phyloP scores from a whole-genome alignment of 2,113 vertebrate species.

The Anas platyrhynchos region DNA sequence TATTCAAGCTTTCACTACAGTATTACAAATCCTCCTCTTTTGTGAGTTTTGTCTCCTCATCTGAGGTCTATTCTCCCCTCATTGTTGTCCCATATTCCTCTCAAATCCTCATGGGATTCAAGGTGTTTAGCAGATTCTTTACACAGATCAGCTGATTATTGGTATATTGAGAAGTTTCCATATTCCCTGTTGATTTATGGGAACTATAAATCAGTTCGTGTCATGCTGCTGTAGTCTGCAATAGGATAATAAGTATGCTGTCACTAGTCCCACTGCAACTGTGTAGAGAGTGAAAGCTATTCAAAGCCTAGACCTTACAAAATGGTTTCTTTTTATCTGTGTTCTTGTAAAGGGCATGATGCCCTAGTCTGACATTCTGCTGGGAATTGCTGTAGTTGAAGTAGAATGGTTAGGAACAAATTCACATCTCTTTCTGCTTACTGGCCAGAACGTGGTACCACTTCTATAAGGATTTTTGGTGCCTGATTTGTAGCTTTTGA shows the following conservation, averaged over 20 bases:
- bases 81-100: neutral
- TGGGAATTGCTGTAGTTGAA: neutral
- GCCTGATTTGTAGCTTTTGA: neutral
- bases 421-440: neutral
- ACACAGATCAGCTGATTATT: neutral
- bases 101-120: neutral
- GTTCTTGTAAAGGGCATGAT: neutral
- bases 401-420: neutral
- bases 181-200: neutral
- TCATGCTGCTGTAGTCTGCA: neutral
- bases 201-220: neutral
- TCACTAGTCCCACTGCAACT: neutral
- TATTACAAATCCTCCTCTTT: constrained; percentile 1
- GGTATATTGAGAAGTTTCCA: neutral
- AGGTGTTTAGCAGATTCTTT: neutral
- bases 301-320: neutral
- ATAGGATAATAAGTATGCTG: neutral
- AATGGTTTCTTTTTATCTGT: neutral
- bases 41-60: constrained; percentile 17
- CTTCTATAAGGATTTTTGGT: neutral
- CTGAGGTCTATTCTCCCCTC: neutral
- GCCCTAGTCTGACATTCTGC: neutral
- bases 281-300: neutral
- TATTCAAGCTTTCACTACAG: neutral
- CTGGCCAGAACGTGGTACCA: neutral